Percentiles rank a stretch among this genome's conserved stretches.
Evolutionary conservation across 2,888 invertebrate species (phyloP).

Genomic region (Phytoseiulus persimilis): DNA sequence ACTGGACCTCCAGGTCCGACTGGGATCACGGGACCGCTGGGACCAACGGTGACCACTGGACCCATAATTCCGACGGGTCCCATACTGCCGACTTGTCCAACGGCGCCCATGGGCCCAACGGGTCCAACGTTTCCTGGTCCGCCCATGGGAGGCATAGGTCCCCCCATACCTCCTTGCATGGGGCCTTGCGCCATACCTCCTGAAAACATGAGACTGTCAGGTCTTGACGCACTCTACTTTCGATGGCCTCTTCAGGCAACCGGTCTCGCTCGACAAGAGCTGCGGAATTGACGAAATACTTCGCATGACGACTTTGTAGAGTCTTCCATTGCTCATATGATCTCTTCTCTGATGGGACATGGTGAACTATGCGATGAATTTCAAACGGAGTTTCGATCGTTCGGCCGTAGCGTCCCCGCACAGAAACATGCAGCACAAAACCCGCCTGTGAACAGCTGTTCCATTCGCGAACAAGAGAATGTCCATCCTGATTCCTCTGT

Average conservation of each 20-base stretch:
- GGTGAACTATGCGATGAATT: no score
- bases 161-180: not conserved
- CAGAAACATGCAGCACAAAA: no score
- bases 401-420: no score
- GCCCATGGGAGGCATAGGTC: not conserved
- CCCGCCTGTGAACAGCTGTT: no score
- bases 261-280: no score
- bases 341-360: not conserved
- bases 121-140: not conserved
- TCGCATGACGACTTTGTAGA: not conserved
- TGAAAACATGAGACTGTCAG: no score
- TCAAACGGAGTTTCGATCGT: no score
- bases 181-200: not conserved
- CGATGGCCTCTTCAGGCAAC: no score
- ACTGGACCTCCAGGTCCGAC: not conserved
- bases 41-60: not conserved
- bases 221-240: no score
- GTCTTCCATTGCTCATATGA: not conserved
- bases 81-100: not conserved
- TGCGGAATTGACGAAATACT: not conserved
- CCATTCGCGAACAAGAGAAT: no score
- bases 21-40: conserved; percentile 19
- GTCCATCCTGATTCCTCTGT: no score
- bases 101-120: not conserved
- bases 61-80: not conserved